Percentiles rank a stretch among this genome's conserved stretches.
Evolutionary conservation across 2,113 vertebrate species (phyloP).

Genomic region (Antigone vipio): DNA sequence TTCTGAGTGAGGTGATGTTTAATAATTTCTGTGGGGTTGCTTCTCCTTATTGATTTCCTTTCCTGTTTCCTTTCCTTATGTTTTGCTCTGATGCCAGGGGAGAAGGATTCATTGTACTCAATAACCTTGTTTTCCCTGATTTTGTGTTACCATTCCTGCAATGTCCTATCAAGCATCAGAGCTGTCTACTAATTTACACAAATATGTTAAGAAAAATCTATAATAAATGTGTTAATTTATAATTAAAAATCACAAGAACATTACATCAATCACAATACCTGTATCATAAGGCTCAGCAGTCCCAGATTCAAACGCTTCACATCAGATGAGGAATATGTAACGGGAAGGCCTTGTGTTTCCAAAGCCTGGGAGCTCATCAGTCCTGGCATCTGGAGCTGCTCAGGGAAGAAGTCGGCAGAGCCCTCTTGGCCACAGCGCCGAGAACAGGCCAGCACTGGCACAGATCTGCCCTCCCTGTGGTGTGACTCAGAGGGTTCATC

Average conservation of each 20-base stretch:
- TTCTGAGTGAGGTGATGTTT: background rate
- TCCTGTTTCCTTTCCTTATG: background rate
- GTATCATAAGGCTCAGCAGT: background rate
- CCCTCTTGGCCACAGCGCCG: background rate
- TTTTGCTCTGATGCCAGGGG: background rate
- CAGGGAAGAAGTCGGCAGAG: background rate
- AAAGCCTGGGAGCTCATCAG: background rate
- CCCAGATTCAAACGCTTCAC: background rate
- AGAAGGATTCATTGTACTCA: background rate
- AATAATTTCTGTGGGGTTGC: background rate
- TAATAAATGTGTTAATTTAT: background rate
- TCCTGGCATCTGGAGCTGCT: background rate
- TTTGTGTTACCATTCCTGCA: background rate
- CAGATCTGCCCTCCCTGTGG: background rate
- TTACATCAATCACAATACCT: background rate
- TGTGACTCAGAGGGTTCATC: background rate
- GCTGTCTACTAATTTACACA: background rate
- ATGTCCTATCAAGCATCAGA: background rate
- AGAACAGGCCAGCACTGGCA: background rate
- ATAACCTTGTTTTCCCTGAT: background rate
- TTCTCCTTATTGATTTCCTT: background rate
- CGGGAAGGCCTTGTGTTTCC: background rate
- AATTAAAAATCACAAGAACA: background rate
- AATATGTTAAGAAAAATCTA: background rate
- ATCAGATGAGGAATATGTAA: background rate